Evolutionary conservation across 1,140 invertebrate species (phyloP).

Genomic region (Hyphantria cunea): DNA sequence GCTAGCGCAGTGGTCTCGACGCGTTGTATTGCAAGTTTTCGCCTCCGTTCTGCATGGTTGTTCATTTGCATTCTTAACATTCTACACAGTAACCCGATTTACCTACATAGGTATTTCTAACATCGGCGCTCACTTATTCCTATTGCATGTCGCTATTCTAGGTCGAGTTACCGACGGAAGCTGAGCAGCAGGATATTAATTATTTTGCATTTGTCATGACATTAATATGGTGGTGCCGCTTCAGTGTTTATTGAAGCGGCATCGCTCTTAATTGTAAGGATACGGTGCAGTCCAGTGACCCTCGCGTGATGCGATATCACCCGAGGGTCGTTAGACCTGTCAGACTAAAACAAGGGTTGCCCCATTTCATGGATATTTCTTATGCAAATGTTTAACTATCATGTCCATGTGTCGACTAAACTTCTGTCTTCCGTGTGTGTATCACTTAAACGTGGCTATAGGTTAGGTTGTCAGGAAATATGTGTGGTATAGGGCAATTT

Average conservation of each 20-base stretch:
- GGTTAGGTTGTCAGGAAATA: conserved; percentile 72
- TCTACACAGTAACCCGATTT: conserved; percentile 73
- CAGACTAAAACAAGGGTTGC: conserved; percentile 78
- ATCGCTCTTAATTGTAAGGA: conserved; percentile 57
- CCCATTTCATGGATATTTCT: conserved; percentile 81
- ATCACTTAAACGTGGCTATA: conserved; percentile 59
- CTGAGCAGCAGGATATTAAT: conserved; percentile 48
- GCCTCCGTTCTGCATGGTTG: conserved; percentile 78
- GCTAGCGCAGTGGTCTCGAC: conserved; percentile 47
- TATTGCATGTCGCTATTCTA: conserved; percentile 71
- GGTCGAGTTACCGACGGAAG: conserved; percentile 55
- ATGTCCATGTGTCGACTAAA: conserved; percentile 78
- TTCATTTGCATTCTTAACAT: conserved; percentile 77
- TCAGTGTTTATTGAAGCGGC: conserved; percentile 35
- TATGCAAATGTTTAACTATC: conserved; percentile 74
- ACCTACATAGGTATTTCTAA: conserved; percentile 69
- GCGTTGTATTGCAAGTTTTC: conserved; percentile 68
- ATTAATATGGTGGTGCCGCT: conserved; percentile 53
- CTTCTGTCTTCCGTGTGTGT: conserved; percentile 77
- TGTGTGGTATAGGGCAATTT: conserved; percentile 81
- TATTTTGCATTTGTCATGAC: conserved; percentile 57
- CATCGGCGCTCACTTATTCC: conserved; percentile 63
- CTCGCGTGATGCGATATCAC: conserved; percentile 21
- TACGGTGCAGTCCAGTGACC: conserved; percentile 39
- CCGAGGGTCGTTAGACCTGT: conserved; percentile 49